Evolutionary conservation across 2,797 vertebrate species (phyloP).

Genomic region (Coilia nasus): DNA sequence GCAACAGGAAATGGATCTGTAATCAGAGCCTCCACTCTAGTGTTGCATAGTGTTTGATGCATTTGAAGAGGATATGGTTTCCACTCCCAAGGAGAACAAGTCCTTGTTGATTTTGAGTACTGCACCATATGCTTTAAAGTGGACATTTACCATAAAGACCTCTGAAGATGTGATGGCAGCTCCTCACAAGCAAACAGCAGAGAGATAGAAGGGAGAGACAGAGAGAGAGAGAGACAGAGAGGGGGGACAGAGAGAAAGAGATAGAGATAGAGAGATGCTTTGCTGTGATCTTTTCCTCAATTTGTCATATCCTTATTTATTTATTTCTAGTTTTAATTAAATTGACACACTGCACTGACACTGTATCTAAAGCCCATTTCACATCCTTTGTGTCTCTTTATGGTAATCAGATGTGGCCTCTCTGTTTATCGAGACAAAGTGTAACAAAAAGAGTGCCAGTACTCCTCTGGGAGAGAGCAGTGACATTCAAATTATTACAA

Average conservation of each 20-base stretch:
- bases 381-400: conserved; percentile 6
- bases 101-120: neutral
- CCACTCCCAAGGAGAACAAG: neutral
- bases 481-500: conserved; percentile 41
- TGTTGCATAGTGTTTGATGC: neutral
- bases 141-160: neutral
- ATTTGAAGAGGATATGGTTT: neutral
- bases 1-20: neutral
- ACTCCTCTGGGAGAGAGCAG: neutral
- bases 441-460: neutral
- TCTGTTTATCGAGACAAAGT: neutral
- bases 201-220: no score
- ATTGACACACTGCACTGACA: conserved; percentile 2
- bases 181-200: neutral
- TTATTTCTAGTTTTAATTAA: conserved; percentile 22
- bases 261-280: no score
- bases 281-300: neutral
- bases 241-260: no score
- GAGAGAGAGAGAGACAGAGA: no score
- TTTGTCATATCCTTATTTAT: neutral
- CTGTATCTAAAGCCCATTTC: conserved; percentile 7
- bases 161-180: neutral
- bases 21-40: neutral
- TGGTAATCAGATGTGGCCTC: conserved; percentile 18
- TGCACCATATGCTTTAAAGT: neutral